phyloP scores from a whole-genome alignment of 2,888 invertebrate species.

The Philonicus albiceps region DNA sequence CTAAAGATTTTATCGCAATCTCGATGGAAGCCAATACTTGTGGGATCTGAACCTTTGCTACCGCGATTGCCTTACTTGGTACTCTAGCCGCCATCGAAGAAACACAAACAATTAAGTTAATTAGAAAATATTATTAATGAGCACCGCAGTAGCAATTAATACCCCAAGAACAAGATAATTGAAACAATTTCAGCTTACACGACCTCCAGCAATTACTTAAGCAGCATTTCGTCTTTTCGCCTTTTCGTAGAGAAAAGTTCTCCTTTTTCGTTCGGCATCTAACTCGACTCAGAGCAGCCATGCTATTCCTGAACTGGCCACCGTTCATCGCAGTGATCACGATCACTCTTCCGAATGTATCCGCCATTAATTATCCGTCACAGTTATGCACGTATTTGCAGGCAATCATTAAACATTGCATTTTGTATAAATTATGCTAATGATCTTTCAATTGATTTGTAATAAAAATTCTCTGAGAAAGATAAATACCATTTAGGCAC shows the following conservation, averaged over 20 bases:
- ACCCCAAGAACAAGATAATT: conserved; percentile 19
- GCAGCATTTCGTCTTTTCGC: not conserved
- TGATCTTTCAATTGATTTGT: conserved; percentile 65
- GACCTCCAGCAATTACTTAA: conserved; percentile 6
- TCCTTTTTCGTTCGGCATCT: not conserved
- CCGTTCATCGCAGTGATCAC: conserved; percentile 32
- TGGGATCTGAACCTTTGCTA: not conserved
- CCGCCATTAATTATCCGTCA: conserved; percentile 36
- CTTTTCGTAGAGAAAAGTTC: not conserved
- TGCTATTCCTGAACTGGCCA: conserved; percentile 3
- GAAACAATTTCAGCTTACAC: conserved; percentile 33
- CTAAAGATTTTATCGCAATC: not conserved
- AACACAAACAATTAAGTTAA: conserved; percentile 15
- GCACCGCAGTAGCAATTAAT: conserved; percentile 22
- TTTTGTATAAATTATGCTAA: conserved; percentile 65
- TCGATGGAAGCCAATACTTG: not conserved
- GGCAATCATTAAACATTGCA: conserved; percentile 62
- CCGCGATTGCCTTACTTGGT: not conserved
- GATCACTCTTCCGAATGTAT: conserved; percentile 37
- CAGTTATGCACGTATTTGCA: conserved; percentile 50
- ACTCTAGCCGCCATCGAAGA: not conserved
- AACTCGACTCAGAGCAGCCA: not conserved
- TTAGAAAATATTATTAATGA: conserved; percentile 31
- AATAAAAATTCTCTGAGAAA: conserved; percentile 63
- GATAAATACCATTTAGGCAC: conserved; percentile 63